Conservation (phyloP, 2,888 invertebrate species). For the Synergus itoensis region DNA sequence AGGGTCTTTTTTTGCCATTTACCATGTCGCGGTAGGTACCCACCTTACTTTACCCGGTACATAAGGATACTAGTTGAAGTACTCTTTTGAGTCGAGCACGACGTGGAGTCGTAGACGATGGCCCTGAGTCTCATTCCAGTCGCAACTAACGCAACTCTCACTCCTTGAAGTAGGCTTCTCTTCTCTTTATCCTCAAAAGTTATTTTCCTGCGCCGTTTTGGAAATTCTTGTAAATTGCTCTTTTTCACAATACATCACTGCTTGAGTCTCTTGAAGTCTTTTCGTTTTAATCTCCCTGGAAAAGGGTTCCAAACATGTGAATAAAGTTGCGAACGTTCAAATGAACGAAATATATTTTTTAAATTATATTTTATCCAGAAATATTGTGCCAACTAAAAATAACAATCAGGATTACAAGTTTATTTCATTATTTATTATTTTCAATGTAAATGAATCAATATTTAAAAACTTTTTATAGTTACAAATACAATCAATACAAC, state of each 20-base stretch:
- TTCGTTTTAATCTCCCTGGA: neutral
- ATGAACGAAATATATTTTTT: no score
- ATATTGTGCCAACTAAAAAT: no score
- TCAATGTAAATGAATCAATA: no score
- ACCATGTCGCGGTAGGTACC: constrained; percentile 3
- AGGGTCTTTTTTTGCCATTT: constrained; percentile 3
- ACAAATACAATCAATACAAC: no score
- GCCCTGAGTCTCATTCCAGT: constrained; percentile 1
- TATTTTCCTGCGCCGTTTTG: constrained; percentile 7
- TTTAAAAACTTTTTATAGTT: no score
- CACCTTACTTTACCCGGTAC: neutral
- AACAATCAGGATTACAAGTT: no score
- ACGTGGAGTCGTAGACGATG: constrained; percentile 6
- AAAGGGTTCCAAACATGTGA: neutral
- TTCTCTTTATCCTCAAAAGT: neutral
- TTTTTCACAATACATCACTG: neutral
- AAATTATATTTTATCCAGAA: no score
- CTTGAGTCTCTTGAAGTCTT: neutral
- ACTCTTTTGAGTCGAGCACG: constrained; percentile 22
- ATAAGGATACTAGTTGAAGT: constrained; percentile 11
- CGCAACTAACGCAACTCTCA: neutral
- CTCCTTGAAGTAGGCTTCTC: constrained; percentile 21
- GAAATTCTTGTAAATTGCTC: neutral
- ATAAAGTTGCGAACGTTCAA: no score
- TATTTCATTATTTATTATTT: no score